Conservation (phyloP, 2,797 vertebrate species). For the Fistularia tabacaria region DNA sequence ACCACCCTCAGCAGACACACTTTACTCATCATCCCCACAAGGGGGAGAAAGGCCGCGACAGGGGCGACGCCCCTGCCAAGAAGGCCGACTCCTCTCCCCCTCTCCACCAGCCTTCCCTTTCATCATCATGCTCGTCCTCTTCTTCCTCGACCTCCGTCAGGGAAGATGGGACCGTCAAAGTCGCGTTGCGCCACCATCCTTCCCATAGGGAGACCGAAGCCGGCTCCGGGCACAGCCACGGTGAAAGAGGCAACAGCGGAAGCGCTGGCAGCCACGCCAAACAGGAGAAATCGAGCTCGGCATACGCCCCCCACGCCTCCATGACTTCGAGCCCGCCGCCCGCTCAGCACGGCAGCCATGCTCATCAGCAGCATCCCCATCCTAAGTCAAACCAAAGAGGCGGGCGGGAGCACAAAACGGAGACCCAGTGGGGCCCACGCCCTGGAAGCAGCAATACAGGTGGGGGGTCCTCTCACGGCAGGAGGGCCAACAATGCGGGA, state of each 20-base stretch:
- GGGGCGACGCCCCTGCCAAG: conserved; percentile 63
- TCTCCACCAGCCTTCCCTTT: conserved; percentile 70
- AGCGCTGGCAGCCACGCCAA: conserved; percentile 49
- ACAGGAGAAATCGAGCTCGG: conserved; percentile 66
- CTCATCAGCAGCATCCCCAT: conserved; percentile 66
- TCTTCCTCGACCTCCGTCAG: conserved; percentile 75
- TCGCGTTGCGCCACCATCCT: conserved; percentile 59
- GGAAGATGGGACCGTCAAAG: conserved; percentile 72
- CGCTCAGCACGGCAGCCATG: conserved; percentile 55
- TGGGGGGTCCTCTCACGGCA: conserved; percentile 64
- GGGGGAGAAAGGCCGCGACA: conserved; percentile 66
- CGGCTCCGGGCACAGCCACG: conserved; percentile 29
- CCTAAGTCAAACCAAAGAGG: conserved; percentile 76
- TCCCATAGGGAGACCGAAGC: conserved; percentile 63
- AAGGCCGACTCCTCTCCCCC: conserved; percentile 70
- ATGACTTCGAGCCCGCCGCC: conserved; percentile 52
- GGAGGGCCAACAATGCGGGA: conserved; percentile 70
- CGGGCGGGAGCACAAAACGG: conserved; percentile 84
- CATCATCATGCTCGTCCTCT: conserved; percentile 78
- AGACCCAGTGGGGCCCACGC: conserved; percentile 91
- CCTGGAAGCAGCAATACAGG: conserved; percentile 77
- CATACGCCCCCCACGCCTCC: conserved; percentile 56
- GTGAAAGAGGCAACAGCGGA: conserved; percentile 50
- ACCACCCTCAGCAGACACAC: conserved; percentile 66
- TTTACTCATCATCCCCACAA: conserved; percentile 74